Evolutionary conservation across 2,888 invertebrate genomes (phyloP), one percentile per base, ranked within the genome.

Genomic region (Patella pellucida): DNA sequence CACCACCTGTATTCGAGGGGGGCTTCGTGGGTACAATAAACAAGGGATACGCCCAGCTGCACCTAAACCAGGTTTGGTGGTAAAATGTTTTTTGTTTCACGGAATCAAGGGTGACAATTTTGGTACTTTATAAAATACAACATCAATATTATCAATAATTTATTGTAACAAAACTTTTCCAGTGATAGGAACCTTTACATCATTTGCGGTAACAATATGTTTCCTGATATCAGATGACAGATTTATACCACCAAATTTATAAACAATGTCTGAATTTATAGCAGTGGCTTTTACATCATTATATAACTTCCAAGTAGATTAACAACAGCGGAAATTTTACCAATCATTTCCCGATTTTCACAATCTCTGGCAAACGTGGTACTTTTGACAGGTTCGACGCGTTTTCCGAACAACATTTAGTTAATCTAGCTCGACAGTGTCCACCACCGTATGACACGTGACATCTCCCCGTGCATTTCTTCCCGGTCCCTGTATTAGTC

Each of bases 111-210:
- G n/a, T n/a, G n/a, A n/a, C n/a, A n/a, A n/a, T n/a, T n/a, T n/a
- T n/a, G n/a, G n/a, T n/a, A n/a, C n/a, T n/a, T n/a, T 50, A 70
- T 70, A 70, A 52, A 70, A 70, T 70, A 70, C 19, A 41, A 52
- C 70, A 41, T 50, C 19, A 52, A 51, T n/a, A 19, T 31, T 70
- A 50, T 52, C n/a, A 70, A 70, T 70, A 52, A 23, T 52, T 23
- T 52, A 31, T 16, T 14, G 4, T 70, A 70, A 70, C 31, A 50
- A 50, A 70, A 50, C n/a, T 70, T 70, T 52, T 50, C 70, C 31
- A 70, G 31, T 27, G 23, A 70, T 70, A 16, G 7, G 14, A 12
- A 70, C 52, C 19, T 19, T 41, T 23, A 50, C n/a, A 51, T 50
- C 52, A 70, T 4, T 70, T n/a, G 70, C 70, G 52, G 70, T 70